Evolutionary conservation across 2,113 vertebrate genomes (phyloP).

Genomic region (Fukomys damarensis): DNA sequence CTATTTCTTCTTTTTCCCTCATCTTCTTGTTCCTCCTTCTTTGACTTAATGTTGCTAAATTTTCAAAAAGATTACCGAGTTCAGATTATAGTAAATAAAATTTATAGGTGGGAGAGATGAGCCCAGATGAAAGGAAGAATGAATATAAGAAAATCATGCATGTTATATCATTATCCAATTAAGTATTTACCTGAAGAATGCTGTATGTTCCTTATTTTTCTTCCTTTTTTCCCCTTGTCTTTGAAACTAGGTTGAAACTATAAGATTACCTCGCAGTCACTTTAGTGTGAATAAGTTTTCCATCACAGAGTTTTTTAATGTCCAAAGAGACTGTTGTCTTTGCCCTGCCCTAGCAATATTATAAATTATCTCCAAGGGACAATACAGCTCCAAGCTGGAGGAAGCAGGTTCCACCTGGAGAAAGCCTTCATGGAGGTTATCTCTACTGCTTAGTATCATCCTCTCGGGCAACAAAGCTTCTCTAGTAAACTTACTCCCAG

Average conservation of each 20-base stretch:
- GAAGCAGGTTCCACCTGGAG: background rate
- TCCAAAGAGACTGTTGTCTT: background rate
- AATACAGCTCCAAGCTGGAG: background rate
- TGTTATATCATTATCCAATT: background rate
- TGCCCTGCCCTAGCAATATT: fast-evolving
- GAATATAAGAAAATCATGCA: background rate
- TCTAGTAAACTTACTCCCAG: background rate
- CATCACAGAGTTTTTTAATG: background rate
- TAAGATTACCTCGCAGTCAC: background rate
- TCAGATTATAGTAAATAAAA: background rate
- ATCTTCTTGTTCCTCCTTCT: background rate
- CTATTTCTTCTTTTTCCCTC: background rate
- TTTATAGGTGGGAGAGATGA: background rate
- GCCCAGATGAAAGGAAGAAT: background rate
- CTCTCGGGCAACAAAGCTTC: background rate
- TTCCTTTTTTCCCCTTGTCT: too few species aligned
- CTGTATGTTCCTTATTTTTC: background rate
- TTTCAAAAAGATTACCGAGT: background rate
- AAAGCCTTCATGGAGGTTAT: background rate
- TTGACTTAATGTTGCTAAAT: background rate
- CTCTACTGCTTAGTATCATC: background rate
- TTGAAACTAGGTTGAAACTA: background rate
- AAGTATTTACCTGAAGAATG: background rate
- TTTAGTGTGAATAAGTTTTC: background rate
- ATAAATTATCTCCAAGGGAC: background rate